Evolutionary conservation across 2,797 vertebrate genomes (phyloP).

Genomic region (Cynodonichthys magdalenae): DNA sequence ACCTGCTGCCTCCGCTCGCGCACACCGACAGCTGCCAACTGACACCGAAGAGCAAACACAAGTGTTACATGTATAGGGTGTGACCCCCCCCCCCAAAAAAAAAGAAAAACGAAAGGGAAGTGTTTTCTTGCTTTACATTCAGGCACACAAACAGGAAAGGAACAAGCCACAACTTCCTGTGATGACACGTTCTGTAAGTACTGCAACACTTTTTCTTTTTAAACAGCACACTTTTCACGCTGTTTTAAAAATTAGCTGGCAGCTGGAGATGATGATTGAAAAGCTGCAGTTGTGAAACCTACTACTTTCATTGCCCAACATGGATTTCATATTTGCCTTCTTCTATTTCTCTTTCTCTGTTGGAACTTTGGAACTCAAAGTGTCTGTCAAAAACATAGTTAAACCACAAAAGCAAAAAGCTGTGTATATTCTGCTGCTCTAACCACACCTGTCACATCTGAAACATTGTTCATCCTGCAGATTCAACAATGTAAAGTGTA

Average conservation of each 20-base stretch:
- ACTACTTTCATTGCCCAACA: neutral
- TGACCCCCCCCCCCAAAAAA: slow-evolving; percentile 5
- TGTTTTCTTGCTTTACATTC: slow-evolving; percentile 26
- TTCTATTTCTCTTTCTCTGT: neutral
- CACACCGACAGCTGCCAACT: slow-evolving; percentile 50
- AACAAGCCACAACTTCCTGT: slow-evolving; percentile 85
- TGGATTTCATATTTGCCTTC: neutral
- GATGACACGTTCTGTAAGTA: slow-evolving; percentile 61
- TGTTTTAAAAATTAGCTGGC: slow-evolving; percentile 6
- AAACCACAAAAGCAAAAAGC: slow-evolving; percentile 11
- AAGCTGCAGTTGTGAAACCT: neutral
- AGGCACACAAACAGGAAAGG: slow-evolving; percentile 80
- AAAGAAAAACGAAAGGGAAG: slow-evolving; percentile 30
- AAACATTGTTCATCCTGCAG: neutral
- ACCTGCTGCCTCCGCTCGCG: slow-evolving; percentile 50
- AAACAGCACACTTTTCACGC: neutral
- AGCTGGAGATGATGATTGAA: neutral
- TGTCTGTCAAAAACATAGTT: neutral
- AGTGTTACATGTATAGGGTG: slow-evolving; percentile 29
- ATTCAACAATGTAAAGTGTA: neutral
- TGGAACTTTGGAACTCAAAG: neutral
- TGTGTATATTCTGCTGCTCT: neutral
- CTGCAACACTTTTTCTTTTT: neutral
- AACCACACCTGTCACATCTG: slow-evolving; percentile 20
- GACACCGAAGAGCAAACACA: slow-evolving; percentile 12